Evolutionary conservation across 2,888 invertebrate species (phyloP).

Genomic region (Spisula solida): DNA sequence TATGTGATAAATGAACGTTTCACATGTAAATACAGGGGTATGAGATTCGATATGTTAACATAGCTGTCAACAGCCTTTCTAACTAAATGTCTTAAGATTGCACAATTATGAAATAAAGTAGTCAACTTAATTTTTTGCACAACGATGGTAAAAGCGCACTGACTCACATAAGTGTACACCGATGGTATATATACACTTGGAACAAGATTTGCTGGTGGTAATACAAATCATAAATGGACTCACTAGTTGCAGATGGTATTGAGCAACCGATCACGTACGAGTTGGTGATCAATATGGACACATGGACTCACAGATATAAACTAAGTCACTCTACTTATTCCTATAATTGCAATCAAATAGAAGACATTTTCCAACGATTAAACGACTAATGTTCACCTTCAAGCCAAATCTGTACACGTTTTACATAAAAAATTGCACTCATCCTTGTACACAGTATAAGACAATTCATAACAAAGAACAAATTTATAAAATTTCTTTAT

Average conservation of each 20-base stretch:
- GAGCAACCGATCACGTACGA: constrained; percentile 24
- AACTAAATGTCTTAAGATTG: constrained; percentile 31
- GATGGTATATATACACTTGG: constrained; percentile 44
- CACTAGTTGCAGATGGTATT: constrained; percentile 48
- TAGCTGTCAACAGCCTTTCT: constrained; percentile 32
- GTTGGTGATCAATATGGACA: constrained; percentile 60
- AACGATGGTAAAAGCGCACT: constrained; percentile 40
- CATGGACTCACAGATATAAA: constrained; percentile 73
- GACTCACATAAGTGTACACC: constrained; percentile 4
- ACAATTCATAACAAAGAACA: constrained; percentile 51
- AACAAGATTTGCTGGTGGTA: constrained; percentile 48
- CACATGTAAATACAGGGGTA: constrained; percentile 36
- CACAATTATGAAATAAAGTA: constrained; percentile 6
- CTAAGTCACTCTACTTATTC: constrained; percentile 65
- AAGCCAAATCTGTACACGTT: constrained; percentile 26
- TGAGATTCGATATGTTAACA: constrained; percentile 48
- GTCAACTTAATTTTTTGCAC: constrained; percentile 38
- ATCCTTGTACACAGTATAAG: constrained; percentile 39
- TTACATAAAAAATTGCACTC: constrained; percentile 62
- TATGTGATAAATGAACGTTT: neutral
- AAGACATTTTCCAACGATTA: constrained; percentile 20
- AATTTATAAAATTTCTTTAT: constrained; percentile 51
- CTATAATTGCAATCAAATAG: constrained; percentile 9
- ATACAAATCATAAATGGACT: constrained; percentile 50
- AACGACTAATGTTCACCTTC: neutral